Conservation (phyloP, 2,113 vertebrate species). For the Danio rerio region GRCz12tu NC_133198.1:25502501-25503000, state of each 20-base stretch:
- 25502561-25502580: no score
- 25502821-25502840: constrained; percentile 36
- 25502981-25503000: constrained; percentile 7
- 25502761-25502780: constrained; percentile 25
- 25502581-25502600: no score
- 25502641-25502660: constrained; percentile 74
- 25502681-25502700: constrained; percentile 58
- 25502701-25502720: constrained; percentile 49
- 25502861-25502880: constrained; percentile 69
- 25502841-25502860: constrained; percentile 65
- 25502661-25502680: constrained; percentile 66
- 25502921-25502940: constrained; percentile 4
- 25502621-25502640: constrained; percentile 67
- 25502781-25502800: constrained; percentile 18
- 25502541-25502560: no score
- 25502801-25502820: constrained; percentile 58
- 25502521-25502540: no score
- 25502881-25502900: constrained; percentile 75
- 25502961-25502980: not conserved
- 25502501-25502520: no score
- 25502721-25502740: constrained; percentile 52
- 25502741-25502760: constrained; percentile 22
- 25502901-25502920: constrained; percentile 55
- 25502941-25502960: not conserved
- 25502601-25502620: constrained; percentile 34